Percentiles rank a stretch among this genome's conserved stretches.
Conservation (phyloP, 2,113 vertebrate species). For the Notiomystis cincta region DNA sequence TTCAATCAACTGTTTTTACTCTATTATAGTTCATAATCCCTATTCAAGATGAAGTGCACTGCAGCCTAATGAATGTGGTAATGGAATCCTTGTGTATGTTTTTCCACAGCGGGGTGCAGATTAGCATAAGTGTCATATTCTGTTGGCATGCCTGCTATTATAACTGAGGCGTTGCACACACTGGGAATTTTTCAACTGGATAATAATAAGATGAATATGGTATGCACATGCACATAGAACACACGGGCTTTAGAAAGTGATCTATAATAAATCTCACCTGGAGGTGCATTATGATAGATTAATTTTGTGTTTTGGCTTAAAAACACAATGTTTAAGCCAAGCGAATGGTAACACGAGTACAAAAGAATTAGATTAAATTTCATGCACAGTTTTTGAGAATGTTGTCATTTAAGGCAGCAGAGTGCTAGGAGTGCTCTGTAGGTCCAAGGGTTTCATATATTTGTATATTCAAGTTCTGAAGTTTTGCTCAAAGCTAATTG, state of each 20-base stretch:
- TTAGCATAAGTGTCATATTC: slow-evolving; percentile 93
- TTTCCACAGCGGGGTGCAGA: slow-evolving; percentile 84
- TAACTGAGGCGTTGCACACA: slow-evolving; percentile 69
- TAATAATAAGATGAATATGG: slow-evolving; percentile 70
- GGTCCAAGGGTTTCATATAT: background rate
- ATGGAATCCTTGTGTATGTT: slow-evolving; percentile 86
- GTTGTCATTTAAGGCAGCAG: slow-evolving; percentile 32
- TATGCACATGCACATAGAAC: slow-evolving; percentile 49
- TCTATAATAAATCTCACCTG: slow-evolving; percentile 75
- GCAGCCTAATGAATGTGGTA: slow-evolving; percentile 88
- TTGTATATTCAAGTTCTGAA: background rate
- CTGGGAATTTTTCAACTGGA: slow-evolving; percentile 71
- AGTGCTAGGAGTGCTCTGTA: background rate
- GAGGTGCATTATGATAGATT: slow-evolving; percentile 62
- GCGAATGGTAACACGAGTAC: slow-evolving; percentile 46
- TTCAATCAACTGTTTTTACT: slow-evolving; percentile 74
- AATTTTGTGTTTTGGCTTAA: slow-evolving; percentile 63
- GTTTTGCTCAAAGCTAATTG: background rate
- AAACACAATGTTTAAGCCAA: slow-evolving; percentile 51
- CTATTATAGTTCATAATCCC: slow-evolving; percentile 79
- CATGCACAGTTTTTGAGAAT: slow-evolving; percentile 57
- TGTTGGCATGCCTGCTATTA: slow-evolving; percentile 77
- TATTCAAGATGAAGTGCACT: slow-evolving; percentile 79
- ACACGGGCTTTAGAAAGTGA: slow-evolving; percentile 50
- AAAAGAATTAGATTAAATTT: slow-evolving; percentile 67